Evolutionary conservation across 64 coral and sea anemone species (phyloP), one percentile per base, ranked within the genome.

Genomic region (Stichodactyla mertensii): DNA sequence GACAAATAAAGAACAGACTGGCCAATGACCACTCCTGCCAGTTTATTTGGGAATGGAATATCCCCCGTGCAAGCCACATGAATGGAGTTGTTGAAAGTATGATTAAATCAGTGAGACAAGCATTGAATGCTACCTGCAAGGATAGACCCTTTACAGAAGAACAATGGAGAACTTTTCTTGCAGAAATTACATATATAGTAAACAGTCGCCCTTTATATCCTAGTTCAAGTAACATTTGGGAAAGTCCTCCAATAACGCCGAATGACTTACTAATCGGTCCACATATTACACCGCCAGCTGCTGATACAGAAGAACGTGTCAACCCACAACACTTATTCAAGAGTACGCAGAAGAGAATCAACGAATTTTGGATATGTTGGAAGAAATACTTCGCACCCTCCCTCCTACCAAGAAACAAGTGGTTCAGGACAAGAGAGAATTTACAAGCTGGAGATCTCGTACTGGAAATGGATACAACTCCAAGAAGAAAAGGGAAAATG

Each of bases 401-500:
- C 1, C 27, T 87, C 10, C 57, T 87, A 15, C 61, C 60, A 16
- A 70, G 86, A 77, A 87, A 87, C n/a, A 77, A 87, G 57, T 87
- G 67, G 66, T 87, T 36, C 51, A 12, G 6, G 5, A 31, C 31
- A 26, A 87, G 86, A 74, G 86, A 74, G 57, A 87, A 87, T 28
- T 26, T 77, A 12, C 61, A 77, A 87, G 61, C 15, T 16, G 64
- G 86, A 52, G 61, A 87, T 71, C 57, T 87, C 1, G 86, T 87
- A 20, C 66, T 87, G 66, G 86, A 87, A 74, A 16, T 87, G 22
- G 86, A 87, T 18, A 19, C 31, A 87, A 55, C 12, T 51, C 82
- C 27, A 6, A 83, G 45, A 52, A 31, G 28, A 31, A 31, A 31
- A 67, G 90, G 92, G 92, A 77, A 90, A 78, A 93, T 93, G 92